These are phyloP conservation scores for Hyla sarda DNA, from an alignment of 2,113 vertebrate species.

Conservation along the genomic window DNA sequence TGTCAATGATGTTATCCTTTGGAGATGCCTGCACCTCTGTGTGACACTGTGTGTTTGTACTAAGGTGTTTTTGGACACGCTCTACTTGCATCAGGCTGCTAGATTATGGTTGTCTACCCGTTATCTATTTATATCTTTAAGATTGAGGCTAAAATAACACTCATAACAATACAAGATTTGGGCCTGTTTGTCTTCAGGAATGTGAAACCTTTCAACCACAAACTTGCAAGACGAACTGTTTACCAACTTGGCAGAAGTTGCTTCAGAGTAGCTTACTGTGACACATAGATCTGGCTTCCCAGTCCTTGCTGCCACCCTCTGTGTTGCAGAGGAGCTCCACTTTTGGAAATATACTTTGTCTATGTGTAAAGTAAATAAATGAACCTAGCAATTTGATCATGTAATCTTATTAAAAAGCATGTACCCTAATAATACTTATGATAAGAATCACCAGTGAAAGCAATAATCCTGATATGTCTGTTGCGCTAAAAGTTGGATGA, in stretches of 20 bases:
- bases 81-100: background rate
- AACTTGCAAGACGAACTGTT: slow-evolving; percentile 26
- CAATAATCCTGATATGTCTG: background rate
- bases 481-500: background rate
- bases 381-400: background rate
- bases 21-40: background rate
- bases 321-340: background rate
- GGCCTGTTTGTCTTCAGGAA: slow-evolving; percentile 30
- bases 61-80: background rate
- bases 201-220: slow-evolving; percentile 35
- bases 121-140: slow-evolving; percentile 49
- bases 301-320: background rate
- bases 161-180: slow-evolving; percentile 5
- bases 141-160: background rate
- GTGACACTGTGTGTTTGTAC: background rate
- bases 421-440: background rate
- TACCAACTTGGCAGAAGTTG: slow-evolving; percentile 26
- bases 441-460: background rate
- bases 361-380: background rate
- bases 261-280: background rate
- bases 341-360: background rate
- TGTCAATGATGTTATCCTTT: background rate
- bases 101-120: background rate
- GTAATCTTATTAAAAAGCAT: background rate
- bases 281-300: background rate